These are phyloP conservation scores for Glandiceps talaboti DNA, from an alignment of 53 echinoderm and acorn worm genomes.

Conservation along the genomic window DNA sequence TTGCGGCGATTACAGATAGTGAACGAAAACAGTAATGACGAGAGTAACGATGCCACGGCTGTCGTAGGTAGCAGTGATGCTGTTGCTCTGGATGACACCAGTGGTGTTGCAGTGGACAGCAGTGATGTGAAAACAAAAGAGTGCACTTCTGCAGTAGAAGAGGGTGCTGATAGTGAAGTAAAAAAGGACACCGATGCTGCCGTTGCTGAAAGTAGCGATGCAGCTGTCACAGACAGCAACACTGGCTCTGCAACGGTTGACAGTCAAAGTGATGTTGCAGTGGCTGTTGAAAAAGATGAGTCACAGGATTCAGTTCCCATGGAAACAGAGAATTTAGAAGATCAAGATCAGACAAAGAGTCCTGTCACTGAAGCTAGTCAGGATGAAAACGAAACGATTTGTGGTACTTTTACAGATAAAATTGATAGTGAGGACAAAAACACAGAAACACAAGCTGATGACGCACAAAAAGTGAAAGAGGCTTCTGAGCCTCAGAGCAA, in stretches of 20 bases:
- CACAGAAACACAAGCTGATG: background rate
- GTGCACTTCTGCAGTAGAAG: background rate
- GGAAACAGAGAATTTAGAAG: background rate
- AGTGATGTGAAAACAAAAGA: background rate
- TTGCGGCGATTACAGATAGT: background rate
- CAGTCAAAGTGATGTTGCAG: background rate
- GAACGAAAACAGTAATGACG: constrained; percentile 40
- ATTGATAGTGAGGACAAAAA: constrained; percentile 5
- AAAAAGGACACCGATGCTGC: constrained; percentile 7
- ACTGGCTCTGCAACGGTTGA: background rate
- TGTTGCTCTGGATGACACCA: constrained; percentile 11
- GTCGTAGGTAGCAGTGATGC: constrained; percentile 10
- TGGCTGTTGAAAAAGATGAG: constrained; percentile 1
- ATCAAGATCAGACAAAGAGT: constrained; percentile 3
- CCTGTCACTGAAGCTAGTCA: background rate
- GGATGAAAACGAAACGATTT: constrained; percentile 16
- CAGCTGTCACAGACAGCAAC: constrained; percentile 3
- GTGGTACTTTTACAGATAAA: background rate
- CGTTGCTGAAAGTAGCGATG: background rate
- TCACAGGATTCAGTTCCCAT: constrained; percentile 8
- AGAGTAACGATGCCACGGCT: constrained; percentile 31
- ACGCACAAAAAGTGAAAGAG: background rate
- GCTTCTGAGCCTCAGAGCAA: constrained; percentile 6
- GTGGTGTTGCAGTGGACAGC: constrained; percentile 1
- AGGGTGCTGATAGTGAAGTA: constrained; percentile 1